These are phyloP conservation scores for Chinchilla lanigera DNA, from an alignment of 2,113 vertebrate genomes.

Conservation along the genomic window DNA sequence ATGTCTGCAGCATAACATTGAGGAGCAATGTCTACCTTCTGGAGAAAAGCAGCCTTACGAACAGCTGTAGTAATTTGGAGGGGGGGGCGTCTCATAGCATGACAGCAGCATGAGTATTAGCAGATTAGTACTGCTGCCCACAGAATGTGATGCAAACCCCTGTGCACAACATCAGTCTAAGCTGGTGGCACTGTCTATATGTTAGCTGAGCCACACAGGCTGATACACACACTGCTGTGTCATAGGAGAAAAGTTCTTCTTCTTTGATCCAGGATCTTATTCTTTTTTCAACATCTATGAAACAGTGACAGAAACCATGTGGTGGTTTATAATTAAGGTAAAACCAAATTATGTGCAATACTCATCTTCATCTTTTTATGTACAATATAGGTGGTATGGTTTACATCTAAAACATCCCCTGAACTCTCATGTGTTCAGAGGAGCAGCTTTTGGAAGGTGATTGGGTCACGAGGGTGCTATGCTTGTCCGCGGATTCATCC, in stretches of 20 bases:
- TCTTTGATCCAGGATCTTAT: background rate
- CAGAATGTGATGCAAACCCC: background rate
- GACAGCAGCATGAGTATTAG: background rate
- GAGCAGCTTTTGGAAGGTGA: background rate
- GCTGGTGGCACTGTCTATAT: background rate
- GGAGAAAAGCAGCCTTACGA: background rate
- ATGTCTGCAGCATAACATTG: background rate
- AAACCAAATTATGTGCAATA: background rate
- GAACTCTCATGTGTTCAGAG: background rate
- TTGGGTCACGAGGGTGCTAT: background rate
- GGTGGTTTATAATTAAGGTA: background rate
- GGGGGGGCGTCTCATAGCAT: too few relatives aligned
- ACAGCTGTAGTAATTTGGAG: background rate
- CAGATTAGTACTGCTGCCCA: too few relatives aligned
- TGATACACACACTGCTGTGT: background rate
- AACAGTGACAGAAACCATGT: background rate
- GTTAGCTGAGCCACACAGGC: background rate
- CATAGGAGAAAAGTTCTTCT: background rate
- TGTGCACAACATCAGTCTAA: background rate
- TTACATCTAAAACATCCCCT: background rate
- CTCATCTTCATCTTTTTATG: background rate
- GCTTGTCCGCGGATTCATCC: background rate
- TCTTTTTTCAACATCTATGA: background rate
- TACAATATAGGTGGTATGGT: background rate
- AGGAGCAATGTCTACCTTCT: background rate